These are phyloP conservation scores for Bubo scandiacus DNA, from an alignment of 2,113 vertebrate species.

Conservation along the genomic window DNA sequence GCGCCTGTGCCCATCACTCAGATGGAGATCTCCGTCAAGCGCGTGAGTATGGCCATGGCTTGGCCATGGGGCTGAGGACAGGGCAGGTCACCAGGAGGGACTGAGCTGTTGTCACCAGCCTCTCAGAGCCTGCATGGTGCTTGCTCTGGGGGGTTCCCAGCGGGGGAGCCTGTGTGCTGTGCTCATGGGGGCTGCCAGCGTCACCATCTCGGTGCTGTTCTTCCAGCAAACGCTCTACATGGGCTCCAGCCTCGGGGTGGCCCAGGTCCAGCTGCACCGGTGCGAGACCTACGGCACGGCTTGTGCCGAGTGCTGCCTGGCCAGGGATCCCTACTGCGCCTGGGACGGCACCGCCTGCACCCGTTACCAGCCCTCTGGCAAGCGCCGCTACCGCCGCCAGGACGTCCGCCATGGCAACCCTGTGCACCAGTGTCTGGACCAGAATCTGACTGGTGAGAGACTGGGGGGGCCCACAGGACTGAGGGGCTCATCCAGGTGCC, in stretches of 20 bases:
- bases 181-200: background rate
- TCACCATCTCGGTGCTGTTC: background rate
- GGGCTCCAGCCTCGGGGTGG: slow-evolving; percentile 84
- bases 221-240: slow-evolving; percentile 87
- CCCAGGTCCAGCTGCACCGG: slow-evolving; percentile 85
- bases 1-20: slow-evolving; percentile 84
- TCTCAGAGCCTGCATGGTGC: background rate
- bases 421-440: slow-evolving; percentile 85
- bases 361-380: slow-evolving; percentile 74
- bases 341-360: slow-evolving; percentile 89
- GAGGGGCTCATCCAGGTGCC: background rate
- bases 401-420: slow-evolving; percentile 84
- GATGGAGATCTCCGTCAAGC: slow-evolving; percentile 94
- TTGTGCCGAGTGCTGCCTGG: slow-evolving; percentile 93
- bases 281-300: slow-evolving; percentile 89
- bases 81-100: background rate
- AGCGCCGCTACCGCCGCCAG: slow-evolving; percentile 87
- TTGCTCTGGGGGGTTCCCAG: background rate
- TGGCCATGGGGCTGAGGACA: fast-evolving
- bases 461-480: background rate
- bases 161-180: fast-evolving
- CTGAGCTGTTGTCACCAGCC: background rate
- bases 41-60: slow-evolving; percentile 68
- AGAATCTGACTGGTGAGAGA: slow-evolving; percentile 83
- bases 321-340: slow-evolving; percentile 92